A percentile compares a stretch with the other conserved stretches of the same genome.
These are phyloP conservation scores for Papilio machaon DNA, from an alignment of 1,140 invertebrate species.

Conservation along the genomic window DNA sequence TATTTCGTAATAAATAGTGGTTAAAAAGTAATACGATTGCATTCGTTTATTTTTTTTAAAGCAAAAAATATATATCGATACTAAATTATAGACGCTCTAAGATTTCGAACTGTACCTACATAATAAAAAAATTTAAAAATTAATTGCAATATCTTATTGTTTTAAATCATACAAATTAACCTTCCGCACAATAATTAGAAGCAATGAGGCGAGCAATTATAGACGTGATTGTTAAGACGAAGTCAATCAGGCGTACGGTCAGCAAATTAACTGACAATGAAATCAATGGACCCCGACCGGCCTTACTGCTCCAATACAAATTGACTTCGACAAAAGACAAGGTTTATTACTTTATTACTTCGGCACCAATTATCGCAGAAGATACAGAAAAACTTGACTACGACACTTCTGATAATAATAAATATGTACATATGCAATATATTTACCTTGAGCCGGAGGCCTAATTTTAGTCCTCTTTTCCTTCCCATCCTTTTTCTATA, in stretches of 20 bases:
- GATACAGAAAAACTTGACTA: not conserved
- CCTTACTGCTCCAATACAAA: conserved; percentile 6
- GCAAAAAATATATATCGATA: no score
- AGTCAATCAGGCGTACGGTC: conserved; percentile 21
- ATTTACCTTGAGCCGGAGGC: no score
- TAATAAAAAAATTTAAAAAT: not conserved
- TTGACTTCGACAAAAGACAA: conserved; percentile 17
- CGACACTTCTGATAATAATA: not conserved
- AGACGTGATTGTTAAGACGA: conserved; percentile 13
- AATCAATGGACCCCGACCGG: conserved; percentile 1
- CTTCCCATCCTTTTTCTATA: no score
- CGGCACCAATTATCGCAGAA: not conserved
- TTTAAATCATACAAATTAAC: not conserved
- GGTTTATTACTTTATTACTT: not conserved
- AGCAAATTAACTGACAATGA: conserved; percentile 24
- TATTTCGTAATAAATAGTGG: no score
- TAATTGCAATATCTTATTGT: not conserved
- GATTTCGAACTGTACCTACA: not conserved
- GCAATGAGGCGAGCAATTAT: conserved; percentile 7
- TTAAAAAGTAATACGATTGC: no score
- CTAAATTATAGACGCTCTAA: not conserved
- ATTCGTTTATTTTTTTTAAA: no score
- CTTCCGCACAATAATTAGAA: conserved; percentile 8
- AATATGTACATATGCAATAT: not conserved
- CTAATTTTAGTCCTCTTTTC: no score